Base-by-base conservation (phyloP, 2,888 invertebrate genomes). In the Hypselothyrea guttata region DNA sequence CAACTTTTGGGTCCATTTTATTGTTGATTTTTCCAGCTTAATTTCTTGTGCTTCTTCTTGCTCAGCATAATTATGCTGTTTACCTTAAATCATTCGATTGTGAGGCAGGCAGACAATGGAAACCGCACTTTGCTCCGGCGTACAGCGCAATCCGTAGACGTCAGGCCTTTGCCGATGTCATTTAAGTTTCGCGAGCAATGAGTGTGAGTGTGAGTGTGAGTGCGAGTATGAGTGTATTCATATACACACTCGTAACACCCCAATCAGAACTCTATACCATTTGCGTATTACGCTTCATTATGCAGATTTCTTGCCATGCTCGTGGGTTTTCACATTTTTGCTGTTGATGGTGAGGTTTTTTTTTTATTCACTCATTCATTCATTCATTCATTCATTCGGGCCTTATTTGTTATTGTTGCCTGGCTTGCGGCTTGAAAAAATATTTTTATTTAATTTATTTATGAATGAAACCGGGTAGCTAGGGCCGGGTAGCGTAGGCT, bases 401-500 rank as follows among this genome's bases (percentile, higher is more conserved):
- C 47, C 49, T 77, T 79, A 86, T 79, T 84, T 79, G 86, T 79
- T 79, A 81, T 79, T 85, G 84, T 86, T 86, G 84, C 71, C 73
- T 81, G 84, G 84, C 81, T 81, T 86, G 81, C 69, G 74, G 84
- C 84, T 81, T 87, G 81, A 70, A 81, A 86, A 87, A 86, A 86
- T 86, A 86, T 86, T 86, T 86, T 86, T 81, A 83, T 86, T 86
- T 86, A 86, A 86, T 86, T 87, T 86, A 87, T 87, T 87, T 84
- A 86, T 87, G 87, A 86, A 86, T 86, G 75, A 84, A 81, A 37
- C 38, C 53, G 41, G 44, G 35, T 46, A 31, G 35, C 35, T n/a
- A 28, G 40, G 34, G 34, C 5, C 30, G 30, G 30, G 15, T 30
- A 53, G 54, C 59, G 38, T 60, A 62, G 78, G 78, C 70, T 76